phyloP scores from a whole-genome alignment of 2,113 vertebrate species.

The Cololabis saira region DNA sequence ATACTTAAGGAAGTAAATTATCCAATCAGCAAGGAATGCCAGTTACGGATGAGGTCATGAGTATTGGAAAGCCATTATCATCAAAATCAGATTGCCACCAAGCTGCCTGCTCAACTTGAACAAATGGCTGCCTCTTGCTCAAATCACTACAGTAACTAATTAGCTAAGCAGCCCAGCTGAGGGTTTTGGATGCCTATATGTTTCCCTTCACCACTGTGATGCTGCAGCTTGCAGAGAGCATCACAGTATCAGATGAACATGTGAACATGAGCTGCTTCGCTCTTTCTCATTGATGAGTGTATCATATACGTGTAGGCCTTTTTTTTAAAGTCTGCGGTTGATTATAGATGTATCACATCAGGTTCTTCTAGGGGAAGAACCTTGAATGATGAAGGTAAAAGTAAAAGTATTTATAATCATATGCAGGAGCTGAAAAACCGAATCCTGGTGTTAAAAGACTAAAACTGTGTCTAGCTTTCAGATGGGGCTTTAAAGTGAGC shows the following conservation, averaged over 20 bases:
- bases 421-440: too few species aligned
- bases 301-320: background rate
- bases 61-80: constrained; percentile 79
- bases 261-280: constrained; percentile 4
- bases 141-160: constrained; percentile 63
- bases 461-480: too few species aligned
- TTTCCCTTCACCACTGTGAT: constrained; percentile 29
- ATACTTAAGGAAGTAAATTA: constrained; percentile 58
- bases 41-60: constrained; percentile 69
- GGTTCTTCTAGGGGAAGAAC: too few species aligned
- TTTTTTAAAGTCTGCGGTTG: background rate
- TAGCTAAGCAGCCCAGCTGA: constrained; percentile 57
- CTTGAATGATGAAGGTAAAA: too few species aligned
- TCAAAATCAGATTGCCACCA: constrained; percentile 53
- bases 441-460: too few species aligned
- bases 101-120: constrained; percentile 56
- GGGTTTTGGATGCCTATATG: constrained; percentile 30
- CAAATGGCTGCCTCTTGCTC: constrained; percentile 57
- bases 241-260: constrained; percentile 11
- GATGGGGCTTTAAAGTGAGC: too few species aligned
- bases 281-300: background rate
- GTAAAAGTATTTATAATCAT: too few species aligned
- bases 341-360: too few species aligned
- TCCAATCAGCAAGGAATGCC: constrained; percentile 60
- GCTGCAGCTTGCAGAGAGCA: constrained; percentile 9